These are phyloP conservation scores for Octodon degus DNA, from an alignment of 2,113 vertebrate genomes.

Conservation along the genomic window DNA sequence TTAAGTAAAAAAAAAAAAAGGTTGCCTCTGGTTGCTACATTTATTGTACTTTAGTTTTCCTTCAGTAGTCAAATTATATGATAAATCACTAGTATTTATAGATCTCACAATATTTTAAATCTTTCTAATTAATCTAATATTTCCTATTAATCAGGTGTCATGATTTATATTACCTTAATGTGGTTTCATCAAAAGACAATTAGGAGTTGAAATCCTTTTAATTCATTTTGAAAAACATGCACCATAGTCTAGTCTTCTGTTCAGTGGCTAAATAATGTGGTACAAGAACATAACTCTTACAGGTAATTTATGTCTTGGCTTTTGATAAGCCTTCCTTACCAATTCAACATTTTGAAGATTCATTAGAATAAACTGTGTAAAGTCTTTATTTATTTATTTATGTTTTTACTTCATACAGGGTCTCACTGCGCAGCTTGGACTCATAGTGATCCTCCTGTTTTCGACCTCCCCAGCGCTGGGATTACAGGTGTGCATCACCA, in stretches of 20 bases:
- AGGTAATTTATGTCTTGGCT: not conserved
- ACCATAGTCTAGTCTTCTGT: not conserved
- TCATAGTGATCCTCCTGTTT: no score
- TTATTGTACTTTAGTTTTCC: not conserved
- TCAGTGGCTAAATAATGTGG: not conserved
- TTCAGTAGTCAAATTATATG: not conserved
- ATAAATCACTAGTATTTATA: not conserved
- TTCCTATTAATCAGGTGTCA: not conserved
- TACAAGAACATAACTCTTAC: not conserved
- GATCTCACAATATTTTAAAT: not conserved
- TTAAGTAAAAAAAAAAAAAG: slow-evolving; percentile 34
- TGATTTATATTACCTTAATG: not conserved
- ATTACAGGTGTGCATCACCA: no score
- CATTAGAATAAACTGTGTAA: not conserved
- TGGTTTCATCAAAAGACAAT: not conserved
- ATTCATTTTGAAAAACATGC: not conserved
- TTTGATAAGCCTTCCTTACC: not conserved
- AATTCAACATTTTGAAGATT: not conserved
- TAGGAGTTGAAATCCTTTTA: not conserved
- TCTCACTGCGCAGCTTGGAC: no score
- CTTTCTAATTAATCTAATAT: not conserved
- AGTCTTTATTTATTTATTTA: not conserved
- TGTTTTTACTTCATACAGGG: no score
- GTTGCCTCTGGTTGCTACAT: not conserved
- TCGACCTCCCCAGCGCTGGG: no score